Evolutionary conservation across 2,888 invertebrate genomes (phyloP), one percentile per base, ranked within the genome.

Genomic region (Hecatera dysodea): DNA sequence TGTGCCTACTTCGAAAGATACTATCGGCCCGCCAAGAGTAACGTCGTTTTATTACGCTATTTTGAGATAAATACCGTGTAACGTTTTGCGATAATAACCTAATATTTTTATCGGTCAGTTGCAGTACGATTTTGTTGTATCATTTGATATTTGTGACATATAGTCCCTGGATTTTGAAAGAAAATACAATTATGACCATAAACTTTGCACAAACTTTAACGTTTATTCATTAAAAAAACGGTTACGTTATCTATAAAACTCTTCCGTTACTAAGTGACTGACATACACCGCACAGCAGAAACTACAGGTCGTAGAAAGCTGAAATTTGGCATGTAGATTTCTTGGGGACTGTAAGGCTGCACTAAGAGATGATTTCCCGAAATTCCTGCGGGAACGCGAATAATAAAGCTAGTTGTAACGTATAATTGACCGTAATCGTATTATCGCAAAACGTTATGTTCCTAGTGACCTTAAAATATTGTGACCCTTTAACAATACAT

Each of bases 1-100:
- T 89, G 98, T 99, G 95, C 99, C 99, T 80, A 98, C 98, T 52
- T 98, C 98, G 75, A 98, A 98, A 96, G 98, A 98, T 93, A 91
- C 93, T 90, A 97, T 96, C 63, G 93, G 92, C 83, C 93, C 93
- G 1, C 95, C 94, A 90, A 96, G 95, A 93, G 96, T 96, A 92
- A 89, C 39, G 63, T 60, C 57, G 67, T 75, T 67, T 67, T 64
- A 55, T 15, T 9, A 9, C 15, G 53, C 76, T 74, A 63, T 74
- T 64, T 74, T 72, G 36, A 52, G 36, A 60, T 52, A 24, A 50
- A 62, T 70, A 36, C 7, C 44, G 12, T 12, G 0, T 66, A 80
- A 69, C 69, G 62, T 29, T 66, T 69, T 78, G 68, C 53, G 65
- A 68, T 67, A 63, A 44, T 73, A 39, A 2, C 1, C 5, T 4